Evolutionary conservation across 2,113 vertebrate genomes (phyloP).

Genomic region (Psittacula cyanocephala): DNA sequence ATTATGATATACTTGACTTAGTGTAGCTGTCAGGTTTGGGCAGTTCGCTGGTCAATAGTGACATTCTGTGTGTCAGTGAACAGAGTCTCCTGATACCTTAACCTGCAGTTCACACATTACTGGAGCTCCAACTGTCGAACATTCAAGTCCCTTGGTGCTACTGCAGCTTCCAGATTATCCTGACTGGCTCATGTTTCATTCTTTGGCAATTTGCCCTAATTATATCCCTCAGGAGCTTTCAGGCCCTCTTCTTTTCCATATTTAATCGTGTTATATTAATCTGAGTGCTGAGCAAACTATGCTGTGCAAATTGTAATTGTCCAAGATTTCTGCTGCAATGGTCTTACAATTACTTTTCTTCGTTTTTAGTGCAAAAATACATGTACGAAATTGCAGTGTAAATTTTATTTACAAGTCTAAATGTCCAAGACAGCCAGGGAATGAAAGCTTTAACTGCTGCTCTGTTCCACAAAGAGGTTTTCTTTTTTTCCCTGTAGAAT

Average conservation of each 20-base stretch:
- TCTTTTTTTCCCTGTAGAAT: background rate
- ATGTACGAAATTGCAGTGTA: background rate
- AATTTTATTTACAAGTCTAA: conserved; percentile 37
- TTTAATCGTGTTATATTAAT: conserved; percentile 95
- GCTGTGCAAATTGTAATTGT: conserved; percentile 53
- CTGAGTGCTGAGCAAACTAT: conserved; percentile 81
- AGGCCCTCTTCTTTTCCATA: conserved; percentile 92
- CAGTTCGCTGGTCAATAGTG: conserved; percentile 90
- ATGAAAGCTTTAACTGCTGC: background rate
- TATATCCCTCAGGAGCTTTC: conserved; percentile 96
- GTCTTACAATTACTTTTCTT: background rate
- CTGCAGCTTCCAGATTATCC: conserved; percentile 89
- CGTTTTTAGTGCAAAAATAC: background rate
- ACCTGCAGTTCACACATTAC: conserved; percentile 87
- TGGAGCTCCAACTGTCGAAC: conserved; percentile 83
- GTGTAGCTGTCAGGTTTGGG: conserved; percentile 77
- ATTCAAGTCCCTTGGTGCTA: conserved; percentile 85
- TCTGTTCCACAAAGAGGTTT: background rate
- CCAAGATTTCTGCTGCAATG: background rate
- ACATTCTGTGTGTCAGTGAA: conserved; percentile 91
- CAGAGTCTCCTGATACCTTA: conserved; percentile 84
- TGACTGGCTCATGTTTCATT: conserved; percentile 98
- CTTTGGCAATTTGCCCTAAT: conserved; percentile 99
- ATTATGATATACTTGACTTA: conserved; percentile 75
- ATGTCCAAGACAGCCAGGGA: background rate